Conservation (phyloP, 2,797 vertebrate genomes). For the Percopsis omiscomaycus region DNA sequence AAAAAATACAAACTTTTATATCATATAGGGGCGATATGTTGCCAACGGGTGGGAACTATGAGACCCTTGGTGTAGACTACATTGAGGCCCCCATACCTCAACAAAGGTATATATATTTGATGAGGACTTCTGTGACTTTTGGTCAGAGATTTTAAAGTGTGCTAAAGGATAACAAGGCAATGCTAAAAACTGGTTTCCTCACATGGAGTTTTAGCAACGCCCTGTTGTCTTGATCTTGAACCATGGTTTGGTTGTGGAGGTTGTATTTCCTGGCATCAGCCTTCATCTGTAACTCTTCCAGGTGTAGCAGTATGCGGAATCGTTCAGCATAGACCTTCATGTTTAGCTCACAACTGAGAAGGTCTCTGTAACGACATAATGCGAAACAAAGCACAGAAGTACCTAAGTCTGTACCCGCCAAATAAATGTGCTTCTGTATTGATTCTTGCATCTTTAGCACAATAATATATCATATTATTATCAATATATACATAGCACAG, state of each 20-base stretch:
- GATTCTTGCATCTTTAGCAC: too few relatives aligned
- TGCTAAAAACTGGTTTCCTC: constrained; percentile 10
- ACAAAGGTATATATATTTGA: too few relatives aligned
- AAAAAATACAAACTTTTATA: too few relatives aligned
- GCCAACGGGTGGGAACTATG: too few relatives aligned
- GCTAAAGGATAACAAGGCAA: neutral
- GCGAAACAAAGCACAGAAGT: constrained; percentile 10
- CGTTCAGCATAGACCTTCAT: constrained; percentile 78
- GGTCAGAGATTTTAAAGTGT: too few relatives aligned
- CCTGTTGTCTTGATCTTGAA: constrained; percentile 61
- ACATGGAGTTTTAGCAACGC: constrained; percentile 80
- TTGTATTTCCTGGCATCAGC: constrained; percentile 86
- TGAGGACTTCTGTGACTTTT: too few relatives aligned
- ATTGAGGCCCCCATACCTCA: too few relatives aligned
- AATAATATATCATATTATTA: too few relatives aligned
- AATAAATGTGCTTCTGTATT: too few relatives aligned
- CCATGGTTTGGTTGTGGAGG: constrained; percentile 79
- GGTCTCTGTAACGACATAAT: constrained; percentile 54
- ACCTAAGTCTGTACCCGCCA: neutral
- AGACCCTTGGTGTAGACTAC: too few relatives aligned
- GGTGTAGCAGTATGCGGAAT: constrained; percentile 84
- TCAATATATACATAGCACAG: too few relatives aligned
- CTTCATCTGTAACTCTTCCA: constrained; percentile 94
- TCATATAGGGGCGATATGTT: too few relatives aligned
- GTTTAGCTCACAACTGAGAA: constrained; percentile 70